These are phyloP conservation scores for Lissonota sp. DNA, from an alignment of 2,888 invertebrate species.

Conservation along the genomic window DNA sequence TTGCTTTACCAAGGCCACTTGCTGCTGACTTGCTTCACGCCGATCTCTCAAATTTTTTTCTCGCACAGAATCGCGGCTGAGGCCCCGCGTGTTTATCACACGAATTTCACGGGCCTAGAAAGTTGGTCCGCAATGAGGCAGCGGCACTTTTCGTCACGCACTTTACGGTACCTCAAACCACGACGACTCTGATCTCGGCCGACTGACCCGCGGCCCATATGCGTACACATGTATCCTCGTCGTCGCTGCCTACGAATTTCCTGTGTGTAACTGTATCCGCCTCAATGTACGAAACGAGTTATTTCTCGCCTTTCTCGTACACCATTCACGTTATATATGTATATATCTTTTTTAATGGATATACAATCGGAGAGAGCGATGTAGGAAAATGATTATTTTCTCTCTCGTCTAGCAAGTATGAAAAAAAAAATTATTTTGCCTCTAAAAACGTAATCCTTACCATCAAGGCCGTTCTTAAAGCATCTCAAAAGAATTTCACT, in stretches of 20 bases:
- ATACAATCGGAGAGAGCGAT: no score
- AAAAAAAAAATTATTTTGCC: no score
- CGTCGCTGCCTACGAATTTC: conserved; percentile 27
- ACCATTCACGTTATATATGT: no score
- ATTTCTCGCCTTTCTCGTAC: background rate
- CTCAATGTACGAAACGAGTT: conserved; percentile 32
- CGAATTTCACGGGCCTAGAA: conserved; percentile 42
- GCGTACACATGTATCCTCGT: background rate
- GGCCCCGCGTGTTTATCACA: background rate
- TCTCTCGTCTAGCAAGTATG: no score
- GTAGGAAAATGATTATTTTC: no score
- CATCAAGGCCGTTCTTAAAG: no score
- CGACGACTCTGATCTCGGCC: conserved; percentile 27
- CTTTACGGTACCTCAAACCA: conserved; percentile 31
- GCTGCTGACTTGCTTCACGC: conserved; percentile 20
- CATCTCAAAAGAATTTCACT: no score
- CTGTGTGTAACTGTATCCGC: conserved; percentile 39
- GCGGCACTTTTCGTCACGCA: conserved; percentile 27
- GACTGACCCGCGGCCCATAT: conserved; percentile 23
- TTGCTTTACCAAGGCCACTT: conserved; percentile 55
- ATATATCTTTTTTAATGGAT: no score
- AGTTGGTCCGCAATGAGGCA: conserved; percentile 20
- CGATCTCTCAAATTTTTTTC: conserved; percentile 4
- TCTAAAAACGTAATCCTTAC: no score
- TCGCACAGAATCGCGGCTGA: background rate